These are phyloP conservation scores for Numenius arquata DNA, from an alignment of 2,113 vertebrate species.

Conservation along the genomic window DNA sequence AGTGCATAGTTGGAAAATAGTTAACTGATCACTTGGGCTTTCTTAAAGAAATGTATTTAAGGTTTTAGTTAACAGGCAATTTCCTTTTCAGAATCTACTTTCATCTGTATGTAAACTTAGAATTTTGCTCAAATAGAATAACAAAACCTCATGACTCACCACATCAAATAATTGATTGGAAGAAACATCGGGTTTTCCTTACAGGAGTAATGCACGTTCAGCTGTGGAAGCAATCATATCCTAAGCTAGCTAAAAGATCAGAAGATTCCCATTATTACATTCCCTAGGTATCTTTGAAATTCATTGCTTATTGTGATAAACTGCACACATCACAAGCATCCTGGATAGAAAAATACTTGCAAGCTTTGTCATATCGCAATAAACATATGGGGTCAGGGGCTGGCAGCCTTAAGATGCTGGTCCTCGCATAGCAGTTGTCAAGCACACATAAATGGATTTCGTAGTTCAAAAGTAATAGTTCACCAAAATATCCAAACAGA, in stretches of 20 bases:
- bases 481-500: neutral
- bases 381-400: neutral
- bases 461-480: neutral
- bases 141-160: neutral
- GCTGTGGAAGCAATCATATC: neutral
- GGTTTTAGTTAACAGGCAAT: conserved; percentile 17
- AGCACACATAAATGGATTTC: neutral
- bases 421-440: neutral
- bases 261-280: neutral
- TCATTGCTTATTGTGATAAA: neutral
- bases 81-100: conserved; percentile 31
- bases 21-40: conserved; percentile 32
- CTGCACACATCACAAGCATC: neutral
- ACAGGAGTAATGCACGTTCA: neutral
- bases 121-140: neutral
- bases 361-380: neutral
- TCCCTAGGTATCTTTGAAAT: neutral
- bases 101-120: neutral
- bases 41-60: conserved; percentile 31
- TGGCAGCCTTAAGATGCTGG: neutral
- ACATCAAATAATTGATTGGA: neutral
- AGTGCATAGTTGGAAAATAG: conserved; percentile 30
- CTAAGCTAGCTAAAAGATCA: neutral
- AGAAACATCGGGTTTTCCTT: neutral
- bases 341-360: neutral